phyloP scores from a whole-genome alignment of 2,888 invertebrate genomes.

The Conops quadrifasciatus region DNA sequence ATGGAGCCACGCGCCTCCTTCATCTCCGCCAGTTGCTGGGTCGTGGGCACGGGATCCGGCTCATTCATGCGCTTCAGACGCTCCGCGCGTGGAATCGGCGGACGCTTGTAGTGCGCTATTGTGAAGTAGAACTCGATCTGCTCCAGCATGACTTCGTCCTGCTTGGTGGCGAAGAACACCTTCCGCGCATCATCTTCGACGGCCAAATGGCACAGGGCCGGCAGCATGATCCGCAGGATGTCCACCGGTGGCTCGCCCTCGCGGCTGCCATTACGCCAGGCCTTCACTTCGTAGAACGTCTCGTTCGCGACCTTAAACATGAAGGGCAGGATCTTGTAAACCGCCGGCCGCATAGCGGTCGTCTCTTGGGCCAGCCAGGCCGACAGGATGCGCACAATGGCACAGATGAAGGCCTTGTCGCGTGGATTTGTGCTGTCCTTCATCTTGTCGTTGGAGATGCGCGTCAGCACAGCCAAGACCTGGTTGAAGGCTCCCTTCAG shows the following conservation, averaged over 20 bases:
- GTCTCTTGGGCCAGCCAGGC: conserved; percentile 94
- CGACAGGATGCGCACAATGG: conserved; percentile 82
- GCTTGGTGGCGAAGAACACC: conserved; percentile 78
- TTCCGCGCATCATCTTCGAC: conserved; percentile 89
- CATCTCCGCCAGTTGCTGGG: conserved; percentile 81
- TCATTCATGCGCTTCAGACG: conserved; percentile 78
- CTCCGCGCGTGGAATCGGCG: conserved; percentile 82
- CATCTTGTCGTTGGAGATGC: conserved; percentile 79
- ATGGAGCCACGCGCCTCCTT: conserved; percentile 85
- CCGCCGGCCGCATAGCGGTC: conserved; percentile 83
- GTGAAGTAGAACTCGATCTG: conserved; percentile 85
- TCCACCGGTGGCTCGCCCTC: conserved; percentile 70
- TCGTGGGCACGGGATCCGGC: conserved; percentile 79
- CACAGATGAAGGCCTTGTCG: conserved; percentile 83
- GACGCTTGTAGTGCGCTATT: conserved; percentile 85
- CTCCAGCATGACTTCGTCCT: conserved; percentile 83
- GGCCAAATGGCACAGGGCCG: conserved; percentile 89
- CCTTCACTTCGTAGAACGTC: conserved; percentile 78
- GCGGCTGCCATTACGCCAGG: conserved; percentile 74
- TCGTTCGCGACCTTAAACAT: conserved; percentile 83
- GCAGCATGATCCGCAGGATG: conserved; percentile 82
- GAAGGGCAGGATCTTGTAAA: conserved; percentile 83
- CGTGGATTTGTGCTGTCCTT: conserved; percentile 73
- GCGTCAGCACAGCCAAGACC: conserved; percentile 76
- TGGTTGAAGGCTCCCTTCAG: conserved; percentile 89